Evolutionary conservation across 2,113 vertebrate genomes (phyloP).

Genomic region (Cyprinus carpio): DNA sequence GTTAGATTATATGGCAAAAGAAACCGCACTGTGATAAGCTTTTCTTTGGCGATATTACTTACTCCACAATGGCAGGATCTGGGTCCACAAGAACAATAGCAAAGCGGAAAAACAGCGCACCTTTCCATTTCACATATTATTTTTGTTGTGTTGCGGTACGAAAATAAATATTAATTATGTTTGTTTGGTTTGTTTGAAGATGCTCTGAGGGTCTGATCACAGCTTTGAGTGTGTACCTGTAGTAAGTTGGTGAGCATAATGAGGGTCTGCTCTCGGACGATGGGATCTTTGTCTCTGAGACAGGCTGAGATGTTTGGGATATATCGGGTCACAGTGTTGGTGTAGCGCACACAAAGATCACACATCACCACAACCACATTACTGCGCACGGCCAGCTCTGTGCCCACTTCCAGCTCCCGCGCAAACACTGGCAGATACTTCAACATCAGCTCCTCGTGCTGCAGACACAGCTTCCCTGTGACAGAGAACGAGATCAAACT

Average conservation of each 20-base stretch:
- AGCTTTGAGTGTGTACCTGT: slow-evolving; percentile 75
- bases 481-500: background rate
- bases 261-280: slow-evolving; percentile 89
- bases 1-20: background rate
- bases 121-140: slow-evolving; percentile 96
- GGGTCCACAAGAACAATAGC: slow-evolving; percentile 84
- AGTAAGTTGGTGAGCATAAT: slow-evolving; percentile 92
- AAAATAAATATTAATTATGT: too few species aligned
- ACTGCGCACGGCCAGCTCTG: slow-evolving; percentile 81
- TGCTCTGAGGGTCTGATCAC: background rate
- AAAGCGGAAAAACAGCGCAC: slow-evolving; percentile 89
- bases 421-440: slow-evolving; percentile 85
- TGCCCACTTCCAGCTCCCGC: slow-evolving; percentile 85
- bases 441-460: slow-evolving; percentile 87
- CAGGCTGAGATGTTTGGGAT: slow-evolving; percentile 86
- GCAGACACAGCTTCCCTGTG: slow-evolving; percentile 91
- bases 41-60: slow-evolving; percentile 44
- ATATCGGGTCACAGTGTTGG: slow-evolving; percentile 85
- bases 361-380: slow-evolving; percentile 88
- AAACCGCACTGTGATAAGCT: background rate
- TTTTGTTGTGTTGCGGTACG: too few species aligned
- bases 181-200: too few species aligned
- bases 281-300: slow-evolving; percentile 78
- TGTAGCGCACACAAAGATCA: slow-evolving; percentile 91
- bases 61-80: slow-evolving; percentile 86